Base-by-base conservation (phyloP, 2,888 invertebrate species). In the Latrodectus hesperus region DNA sequence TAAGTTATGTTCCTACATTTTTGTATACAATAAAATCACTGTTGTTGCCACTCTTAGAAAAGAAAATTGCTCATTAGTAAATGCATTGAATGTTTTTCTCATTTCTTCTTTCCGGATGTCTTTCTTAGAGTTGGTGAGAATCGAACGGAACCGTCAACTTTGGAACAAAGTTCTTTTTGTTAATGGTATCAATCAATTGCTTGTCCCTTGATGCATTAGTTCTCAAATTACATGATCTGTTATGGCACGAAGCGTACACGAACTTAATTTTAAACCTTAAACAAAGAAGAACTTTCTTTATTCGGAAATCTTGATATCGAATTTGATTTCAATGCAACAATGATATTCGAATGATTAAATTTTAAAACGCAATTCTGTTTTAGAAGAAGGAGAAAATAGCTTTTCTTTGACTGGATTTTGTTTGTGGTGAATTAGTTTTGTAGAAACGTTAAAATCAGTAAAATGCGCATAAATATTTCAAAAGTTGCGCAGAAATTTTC, bases 211-310 rank as follows among this genome's bases (percentile, higher is more conserved):
- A 16, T n/a, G n/a, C n/a, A 60, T 60, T 16, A 16, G 60, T 60
- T 60, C 60, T 60, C 12, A 60, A 60, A 60, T 60, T 60, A 60
- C 60, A 60, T 60, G 60, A 60, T 60, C 60, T 60, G 60, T 60
- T 60, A 16, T 60, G 60, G 60, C n/a, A 60, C 10, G 60, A n/a
- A 60, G 12, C n/a, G 10, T n/a, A 16, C 12, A 60, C 12, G n/a
- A n/a, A n/a, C 60, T 60, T 60, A n/a, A 60, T 16, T 60, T 60
- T 60, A 16, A 60, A 16, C n/a, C n/a, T 60, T 16, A 60, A n/a
- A 60, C 60, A 60, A 60, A 60, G 60, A 38, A 38, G 38, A 38
- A 38, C 38, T 38, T 38, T 38, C 38, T 38, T 38, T 38, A 38
- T 38, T 38, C 38, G 6, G 38, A 38, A 38, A 38, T 38, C 38